Base-by-base conservation (phyloP, 1,140 invertebrate species). In the Caenorhabditis brenneri region DNA sequence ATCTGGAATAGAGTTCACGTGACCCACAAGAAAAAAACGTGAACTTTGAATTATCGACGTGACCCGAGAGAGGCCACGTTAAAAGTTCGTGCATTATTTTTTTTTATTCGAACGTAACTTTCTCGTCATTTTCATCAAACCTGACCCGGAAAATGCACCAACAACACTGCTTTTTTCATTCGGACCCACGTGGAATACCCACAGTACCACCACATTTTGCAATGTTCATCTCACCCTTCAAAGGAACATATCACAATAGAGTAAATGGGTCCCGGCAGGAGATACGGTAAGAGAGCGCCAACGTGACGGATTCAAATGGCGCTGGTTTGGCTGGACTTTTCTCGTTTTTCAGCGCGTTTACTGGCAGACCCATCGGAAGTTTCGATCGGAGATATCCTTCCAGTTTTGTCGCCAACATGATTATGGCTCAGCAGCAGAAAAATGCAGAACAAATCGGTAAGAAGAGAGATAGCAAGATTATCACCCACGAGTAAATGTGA, bases 251-350 rank as follows among this genome's bases (percentile, higher is more conserved):
- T 10, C 65, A 19, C 22, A n/a, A 46, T 22, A 74, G 29, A 42
- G 33, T 24, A 3, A 6, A 74, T 9, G n/a, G 65, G 65, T 74
- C 65, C 33, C 65, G n/a, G 5, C 36, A 12, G 0, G 65, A 46
- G n/a, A 46, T 74, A 74, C 65, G 65, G 65, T 74, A 74, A 2
- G 65, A n/a, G 65, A 46, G 65, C 65, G 65, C 65, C 65, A 74
- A 74, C 65, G 22, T n/a, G 36, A n/a, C 65, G n/a, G 15, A 19
- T 74, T 74, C 36, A 74, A 74, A 74, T 6, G 65, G 65, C 65
- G 65, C 33, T n/a, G 36, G 0, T 15, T 36, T 24, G 5, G 6
- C 9, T 42, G 2, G 24, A 39, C 6, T 24, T 74, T 22, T 33
- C 29, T 65, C 24, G 39, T 5, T 12, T 42, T 74, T 39, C 65